Evolutionary conservation across 2,797 vertebrate species (phyloP).

Genomic region (Geotrypetes seraphini): DNA sequence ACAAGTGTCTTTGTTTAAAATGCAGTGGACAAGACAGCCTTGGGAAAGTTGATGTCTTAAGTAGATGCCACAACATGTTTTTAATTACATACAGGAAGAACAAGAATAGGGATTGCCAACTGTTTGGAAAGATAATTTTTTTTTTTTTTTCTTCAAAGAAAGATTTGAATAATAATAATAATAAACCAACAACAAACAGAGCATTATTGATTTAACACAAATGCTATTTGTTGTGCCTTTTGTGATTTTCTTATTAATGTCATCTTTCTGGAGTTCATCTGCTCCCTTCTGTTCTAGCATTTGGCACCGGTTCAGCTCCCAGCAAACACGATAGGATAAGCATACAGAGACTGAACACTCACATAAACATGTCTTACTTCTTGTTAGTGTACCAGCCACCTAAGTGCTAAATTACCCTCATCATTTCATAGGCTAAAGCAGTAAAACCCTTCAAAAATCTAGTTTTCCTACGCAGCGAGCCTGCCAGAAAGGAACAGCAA

Average conservation of each 20-base stretch:
- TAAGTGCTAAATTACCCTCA: constrained; percentile 30
- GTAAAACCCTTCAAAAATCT: not conserved
- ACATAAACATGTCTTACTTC: constrained; percentile 54
- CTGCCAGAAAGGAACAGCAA: not conserved
- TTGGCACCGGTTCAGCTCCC: constrained; percentile 50
- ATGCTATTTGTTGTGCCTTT: constrained; percentile 65
- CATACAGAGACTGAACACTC: constrained; percentile 50
- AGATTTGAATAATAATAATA: constrained; percentile 39
- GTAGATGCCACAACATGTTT: constrained; percentile 66
- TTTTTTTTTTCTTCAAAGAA: constrained; percentile 36
- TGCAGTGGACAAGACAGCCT: constrained; percentile 64
- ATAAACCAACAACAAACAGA: constrained; percentile 55
- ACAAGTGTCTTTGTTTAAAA: constrained; percentile 68
- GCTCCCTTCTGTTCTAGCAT: constrained; percentile 40
- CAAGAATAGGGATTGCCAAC: constrained; percentile 64
- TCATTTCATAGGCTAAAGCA: constrained; percentile 23
- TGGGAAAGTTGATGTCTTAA: constrained; percentile 75
- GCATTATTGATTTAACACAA: constrained; percentile 68
- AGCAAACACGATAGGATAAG: constrained; percentile 47
- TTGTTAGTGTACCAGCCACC: constrained; percentile 26
- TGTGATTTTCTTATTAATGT: constrained; percentile 66
- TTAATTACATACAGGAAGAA: constrained; percentile 70
- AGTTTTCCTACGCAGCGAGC: not conserved
- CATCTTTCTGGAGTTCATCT: constrained; percentile 50
- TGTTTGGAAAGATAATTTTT: constrained; percentile 67